These are phyloP conservation scores for Hydrotaea cyrtoneurina DNA, from an alignment of 2,888 invertebrate species.

Conservation along the genomic window DNA sequence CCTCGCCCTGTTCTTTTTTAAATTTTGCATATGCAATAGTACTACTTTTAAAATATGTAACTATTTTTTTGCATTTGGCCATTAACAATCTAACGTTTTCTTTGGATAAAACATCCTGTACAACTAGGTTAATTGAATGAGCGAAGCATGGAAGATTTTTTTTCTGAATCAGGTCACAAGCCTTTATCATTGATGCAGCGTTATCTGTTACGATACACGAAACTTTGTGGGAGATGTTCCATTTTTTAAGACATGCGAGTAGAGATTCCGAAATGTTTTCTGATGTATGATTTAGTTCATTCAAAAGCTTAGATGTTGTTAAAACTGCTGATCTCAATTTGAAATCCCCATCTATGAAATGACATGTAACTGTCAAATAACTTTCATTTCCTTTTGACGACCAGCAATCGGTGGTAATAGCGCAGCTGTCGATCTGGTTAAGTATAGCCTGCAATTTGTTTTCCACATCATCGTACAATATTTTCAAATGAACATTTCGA, in stretches of 20 bases:
- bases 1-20: conserved; percentile 37
- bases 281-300: conserved; percentile 51
- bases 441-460: conserved; percentile 36
- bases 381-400: conserved; percentile 45
- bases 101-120: conserved; percentile 39
- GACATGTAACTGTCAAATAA: conserved; percentile 42
- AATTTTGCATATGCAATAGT: conserved; percentile 47
- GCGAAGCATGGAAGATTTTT: conserved; percentile 49
- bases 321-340: conserved; percentile 41
- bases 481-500: conserved; percentile 50
- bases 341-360: conserved; percentile 43
- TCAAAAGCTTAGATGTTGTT: conserved; percentile 29
- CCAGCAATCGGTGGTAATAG: conserved; percentile 55
- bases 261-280: too few species aligned
- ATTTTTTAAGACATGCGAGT: conserved; percentile 37
- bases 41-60: conserved; percentile 50
- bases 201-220: conserved; percentile 51
- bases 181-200: conserved; percentile 57
- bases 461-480: conserved; percentile 22
- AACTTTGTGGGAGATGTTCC: conserved; percentile 46
- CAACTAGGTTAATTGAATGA: conserved; percentile 49
- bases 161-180: conserved; percentile 52
- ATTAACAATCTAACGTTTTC: conserved; percentile 40
- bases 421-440: conserved; percentile 44
- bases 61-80: conserved; percentile 48